phyloP scores from a whole-genome alignment of 1,140 invertebrate species.

The Heliconius melpomene region DNA sequence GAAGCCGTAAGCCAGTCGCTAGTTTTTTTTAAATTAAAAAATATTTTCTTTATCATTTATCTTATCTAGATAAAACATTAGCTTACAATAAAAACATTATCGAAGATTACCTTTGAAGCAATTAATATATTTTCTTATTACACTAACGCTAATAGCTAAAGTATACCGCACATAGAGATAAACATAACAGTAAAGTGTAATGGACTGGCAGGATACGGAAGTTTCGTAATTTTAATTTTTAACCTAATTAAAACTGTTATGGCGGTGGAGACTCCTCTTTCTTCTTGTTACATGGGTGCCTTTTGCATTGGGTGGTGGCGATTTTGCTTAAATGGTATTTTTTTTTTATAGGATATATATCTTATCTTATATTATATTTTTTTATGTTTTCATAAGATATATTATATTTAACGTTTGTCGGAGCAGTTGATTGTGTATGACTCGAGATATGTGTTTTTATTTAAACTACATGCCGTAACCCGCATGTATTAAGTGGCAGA shows the following conservation, averaged over 20 bases:
- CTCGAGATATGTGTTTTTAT: too few relatives aligned
- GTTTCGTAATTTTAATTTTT: constrained; percentile 67
- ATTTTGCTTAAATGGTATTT: not conserved
- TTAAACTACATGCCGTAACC: too few relatives aligned
- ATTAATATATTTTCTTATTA: constrained; percentile 30
- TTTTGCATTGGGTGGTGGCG: constrained; percentile 21
- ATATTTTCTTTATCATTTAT: too few relatives aligned
- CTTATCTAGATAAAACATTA: too few relatives aligned
- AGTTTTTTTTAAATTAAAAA: too few relatives aligned
- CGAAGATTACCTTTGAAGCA: not conserved
- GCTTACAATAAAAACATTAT: not conserved
- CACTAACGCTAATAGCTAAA: constrained; percentile 36
- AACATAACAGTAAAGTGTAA: constrained; percentile 63
- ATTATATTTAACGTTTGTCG: too few relatives aligned
- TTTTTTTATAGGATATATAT: too few relatives aligned
- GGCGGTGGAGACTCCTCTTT: constrained; percentile 46
- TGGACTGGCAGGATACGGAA: constrained; percentile 58
- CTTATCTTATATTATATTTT: too few relatives aligned
- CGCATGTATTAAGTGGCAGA: too few relatives aligned
- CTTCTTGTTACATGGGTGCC: constrained; percentile 30
- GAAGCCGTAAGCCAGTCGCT: too few relatives aligned
- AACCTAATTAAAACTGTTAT: constrained; percentile 68
- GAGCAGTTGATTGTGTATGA: too few relatives aligned
- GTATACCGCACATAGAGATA: constrained; percentile 41
- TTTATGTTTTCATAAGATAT: too few relatives aligned